These are phyloP conservation scores for Boulengeromyrus knoepffleri DNA, from an alignment of 2,113 vertebrate species.

Conservation along the genomic window DNA sequence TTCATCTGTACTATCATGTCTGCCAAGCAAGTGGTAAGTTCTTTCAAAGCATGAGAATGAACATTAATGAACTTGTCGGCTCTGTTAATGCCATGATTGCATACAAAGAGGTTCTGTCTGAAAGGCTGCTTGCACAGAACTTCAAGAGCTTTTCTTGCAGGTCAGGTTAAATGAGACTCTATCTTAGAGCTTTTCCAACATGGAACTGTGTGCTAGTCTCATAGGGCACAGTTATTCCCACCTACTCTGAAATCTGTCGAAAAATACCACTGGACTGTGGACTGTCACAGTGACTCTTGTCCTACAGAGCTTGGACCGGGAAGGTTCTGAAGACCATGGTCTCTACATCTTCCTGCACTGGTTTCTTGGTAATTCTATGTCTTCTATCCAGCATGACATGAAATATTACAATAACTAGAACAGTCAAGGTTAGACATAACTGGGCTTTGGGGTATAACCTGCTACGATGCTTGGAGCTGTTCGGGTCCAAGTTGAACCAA, in stretches of 20 bases:
- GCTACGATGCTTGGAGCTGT: background rate
- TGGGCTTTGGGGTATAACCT: background rate
- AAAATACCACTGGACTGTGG: background rate
- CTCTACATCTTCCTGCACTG: conserved; percentile 75
- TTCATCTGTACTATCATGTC: conserved; percentile 97
- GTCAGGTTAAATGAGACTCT: background rate
- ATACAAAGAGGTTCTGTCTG: background rate
- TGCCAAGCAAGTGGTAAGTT: conserved; percentile 91
- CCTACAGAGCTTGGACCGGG: conserved; percentile 62
- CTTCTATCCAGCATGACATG: background rate
- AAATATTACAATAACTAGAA: background rate
- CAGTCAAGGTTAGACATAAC: background rate
- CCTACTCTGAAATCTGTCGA: background rate
- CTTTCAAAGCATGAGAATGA: background rate
- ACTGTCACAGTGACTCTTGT: background rate
- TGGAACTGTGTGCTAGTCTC: background rate
- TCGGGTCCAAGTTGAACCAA: background rate
- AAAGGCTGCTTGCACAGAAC: background rate
- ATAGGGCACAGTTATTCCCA: background rate
- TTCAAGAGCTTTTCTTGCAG: background rate
- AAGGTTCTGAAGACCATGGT: conserved; percentile 59
- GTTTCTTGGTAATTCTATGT: conserved; percentile 73
- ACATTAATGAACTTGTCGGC: background rate
- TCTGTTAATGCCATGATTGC: background rate
- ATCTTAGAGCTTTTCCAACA: background rate